Conservation (phyloP, 2,797 vertebrate species). For the Semotilus atromaculatus region DNA sequence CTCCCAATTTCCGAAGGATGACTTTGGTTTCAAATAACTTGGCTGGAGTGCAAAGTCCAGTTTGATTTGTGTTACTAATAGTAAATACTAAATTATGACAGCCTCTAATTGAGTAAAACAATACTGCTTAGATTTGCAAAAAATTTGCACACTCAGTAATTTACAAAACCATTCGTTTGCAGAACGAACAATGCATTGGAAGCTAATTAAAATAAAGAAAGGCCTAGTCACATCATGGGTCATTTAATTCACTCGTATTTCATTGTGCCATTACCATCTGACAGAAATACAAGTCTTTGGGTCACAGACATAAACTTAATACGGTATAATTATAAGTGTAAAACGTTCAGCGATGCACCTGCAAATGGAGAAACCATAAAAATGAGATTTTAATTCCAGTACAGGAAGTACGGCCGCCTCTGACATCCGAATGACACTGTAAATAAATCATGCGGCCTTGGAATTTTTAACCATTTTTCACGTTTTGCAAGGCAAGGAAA, state of each 20-base stretch:
- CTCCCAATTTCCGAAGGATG: constrained; percentile 27
- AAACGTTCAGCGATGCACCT: neutral
- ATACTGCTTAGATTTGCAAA: neutral
- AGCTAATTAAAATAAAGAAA: constrained; percentile 16
- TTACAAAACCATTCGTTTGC: neutral
- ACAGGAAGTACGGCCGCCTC: constrained; percentile 7
- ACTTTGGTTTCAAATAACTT: constrained; percentile 30
- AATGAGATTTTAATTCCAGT: constrained; percentile 29
- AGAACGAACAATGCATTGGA: neutral
- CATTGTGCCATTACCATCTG: constrained; percentile 18
- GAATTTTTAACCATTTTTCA: constrained; percentile 66
- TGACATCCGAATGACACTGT: constrained; percentile 52
- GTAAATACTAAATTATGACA: constrained; percentile 20
- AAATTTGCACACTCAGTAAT: neutral
- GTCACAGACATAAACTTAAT: constrained; percentile 1
- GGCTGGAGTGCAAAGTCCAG: constrained; percentile 26
- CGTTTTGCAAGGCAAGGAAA: constrained; percentile 56
- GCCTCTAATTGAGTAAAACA: neutral
- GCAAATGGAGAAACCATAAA: constrained; percentile 20
- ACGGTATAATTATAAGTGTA: neutral
- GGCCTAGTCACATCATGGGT: constrained; percentile 8
- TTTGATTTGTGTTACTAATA: constrained; percentile 9
- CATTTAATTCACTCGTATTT: constrained; percentile 7
- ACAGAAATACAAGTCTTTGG: constrained; percentile 26
- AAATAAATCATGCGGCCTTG: constrained; percentile 65